Percentiles rank a stretch among this genome's conserved stretches.
Conservation (phyloP, 2,888 invertebrate species). For the Blastobasis adustella region DNA sequence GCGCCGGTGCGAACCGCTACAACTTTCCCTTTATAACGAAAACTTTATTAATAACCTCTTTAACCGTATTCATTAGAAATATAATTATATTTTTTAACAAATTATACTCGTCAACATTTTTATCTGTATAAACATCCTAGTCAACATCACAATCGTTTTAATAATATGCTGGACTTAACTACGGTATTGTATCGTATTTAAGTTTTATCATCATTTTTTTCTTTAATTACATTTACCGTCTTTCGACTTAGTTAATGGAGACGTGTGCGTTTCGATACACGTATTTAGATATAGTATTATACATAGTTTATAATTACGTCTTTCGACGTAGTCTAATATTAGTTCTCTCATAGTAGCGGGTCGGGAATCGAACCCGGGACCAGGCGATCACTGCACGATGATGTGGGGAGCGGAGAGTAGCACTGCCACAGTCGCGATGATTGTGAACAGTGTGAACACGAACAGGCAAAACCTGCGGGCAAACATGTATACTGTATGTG, state of each 20-base stretch:
- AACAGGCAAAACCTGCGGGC: slow-evolving; percentile 90
- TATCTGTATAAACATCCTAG: slow-evolving; percentile 55
- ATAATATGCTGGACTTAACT: slow-evolving; percentile 54
- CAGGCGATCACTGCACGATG: slow-evolving; percentile 85
- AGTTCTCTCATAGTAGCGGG: slow-evolving; percentile 53
- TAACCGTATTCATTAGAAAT: slow-evolving; percentile 41
- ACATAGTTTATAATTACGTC: slow-evolving; percentile 39
- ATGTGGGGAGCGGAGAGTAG: slow-evolving; percentile 94
- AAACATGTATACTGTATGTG: slow-evolving; percentile 11
- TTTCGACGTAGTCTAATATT: slow-evolving; percentile 38
- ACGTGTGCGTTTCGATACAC: slow-evolving; percentile 70
- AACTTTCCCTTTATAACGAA: slow-evolving; percentile 19
- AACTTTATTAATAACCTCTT: slow-evolving; percentile 27
- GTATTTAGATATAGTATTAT: slow-evolving; percentile 26
- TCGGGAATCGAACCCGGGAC: slow-evolving; percentile 14
- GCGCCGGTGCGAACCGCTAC: slow-evolving; percentile 6
- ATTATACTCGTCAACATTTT: slow-evolving; percentile 58
- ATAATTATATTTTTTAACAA: slow-evolving; percentile 56
- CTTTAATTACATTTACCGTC: slow-evolving; percentile 50
- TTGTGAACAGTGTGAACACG: slow-evolving; percentile 95
- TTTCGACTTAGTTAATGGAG: slow-evolving; percentile 49
- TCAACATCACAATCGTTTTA: slow-evolving; percentile 70
- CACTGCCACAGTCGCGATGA: slow-evolving; percentile 94
- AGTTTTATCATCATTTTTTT: slow-evolving; percentile 18
- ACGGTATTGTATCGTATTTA: slow-evolving; percentile 26